Percentiles rank a stretch among this genome's conserved stretches.
Evolutionary conservation across 1,140 invertebrate species (phyloP).

Genomic region (Diuraphis noxia): DNA sequence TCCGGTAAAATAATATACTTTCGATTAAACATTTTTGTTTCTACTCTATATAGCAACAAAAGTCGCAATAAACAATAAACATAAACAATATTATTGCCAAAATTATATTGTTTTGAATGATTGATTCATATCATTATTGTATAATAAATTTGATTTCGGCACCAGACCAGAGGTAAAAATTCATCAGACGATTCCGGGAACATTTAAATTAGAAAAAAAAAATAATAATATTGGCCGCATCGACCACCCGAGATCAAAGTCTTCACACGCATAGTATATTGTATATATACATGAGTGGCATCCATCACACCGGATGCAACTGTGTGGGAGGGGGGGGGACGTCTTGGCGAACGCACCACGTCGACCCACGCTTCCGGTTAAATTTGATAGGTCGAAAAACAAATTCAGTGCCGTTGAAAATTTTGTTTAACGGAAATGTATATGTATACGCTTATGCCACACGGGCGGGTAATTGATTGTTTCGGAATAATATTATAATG

Average conservation of each 20-base stretch:
- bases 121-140: too few relatives aligned
- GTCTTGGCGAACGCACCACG: not conserved
- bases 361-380: not conserved
- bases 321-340: too few relatives aligned
- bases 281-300: not conserved
- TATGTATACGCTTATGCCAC: not conserved
- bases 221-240: not conserved
- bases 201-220: not conserved
- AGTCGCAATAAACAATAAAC: too few relatives aligned
- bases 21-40: too few relatives aligned
- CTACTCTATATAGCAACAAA: too few relatives aligned
- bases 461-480: not conserved
- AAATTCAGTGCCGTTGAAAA: not conserved
- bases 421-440: not conserved
- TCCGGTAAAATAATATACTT: too few relatives aligned
- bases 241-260: not conserved
- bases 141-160: too few relatives aligned
- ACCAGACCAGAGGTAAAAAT: too few relatives aligned
- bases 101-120: too few relatives aligned
- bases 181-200: too few relatives aligned
- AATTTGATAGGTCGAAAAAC: not conserved
- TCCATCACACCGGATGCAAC: not conserved
- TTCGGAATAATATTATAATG: slow-evolving; percentile 4
- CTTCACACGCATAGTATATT: too few relatives aligned
- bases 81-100: too few relatives aligned